A percentile compares a stretch with the other conserved stretches of the same genome.
Evolutionary conservation across 1,140 invertebrate species (phyloP).

Genomic region (Lepidotrigona ventralis): DNA sequence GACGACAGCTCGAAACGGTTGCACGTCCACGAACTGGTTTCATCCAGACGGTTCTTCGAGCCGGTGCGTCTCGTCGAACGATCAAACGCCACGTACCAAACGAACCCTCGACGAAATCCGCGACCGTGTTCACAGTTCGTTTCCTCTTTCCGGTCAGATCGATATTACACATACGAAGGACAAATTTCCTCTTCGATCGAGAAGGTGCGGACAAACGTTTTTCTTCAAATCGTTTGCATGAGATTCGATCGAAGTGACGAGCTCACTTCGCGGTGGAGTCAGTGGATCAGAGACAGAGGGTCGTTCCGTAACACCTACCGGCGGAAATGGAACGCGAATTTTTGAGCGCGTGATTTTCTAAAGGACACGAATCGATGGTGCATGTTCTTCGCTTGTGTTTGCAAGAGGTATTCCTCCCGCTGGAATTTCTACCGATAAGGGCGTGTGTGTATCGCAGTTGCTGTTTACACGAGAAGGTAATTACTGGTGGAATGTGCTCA

Average conservation of each 20-base stretch:
- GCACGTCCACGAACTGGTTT: not conserved
- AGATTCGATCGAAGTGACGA: not conserved
- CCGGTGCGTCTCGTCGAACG: not conserved
- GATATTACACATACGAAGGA: not conserved
- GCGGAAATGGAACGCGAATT: not conserved
- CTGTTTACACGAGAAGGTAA: slow-evolving; percentile 38
- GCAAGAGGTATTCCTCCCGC: not conserved
- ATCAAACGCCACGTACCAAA: no score
- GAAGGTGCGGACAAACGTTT: no score
- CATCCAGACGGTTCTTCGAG: no score
- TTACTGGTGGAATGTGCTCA: not conserved
- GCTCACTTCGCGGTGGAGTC: not conserved
- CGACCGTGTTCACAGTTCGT: not conserved
- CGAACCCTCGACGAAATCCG: not conserved
- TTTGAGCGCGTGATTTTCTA: not conserved
- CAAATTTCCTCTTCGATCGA: not conserved
- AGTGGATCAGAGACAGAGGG: not conserved
- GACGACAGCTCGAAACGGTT: not conserved
- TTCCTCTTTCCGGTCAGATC: not conserved
- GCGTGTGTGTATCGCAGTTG: not conserved
- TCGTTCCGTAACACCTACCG: not conserved
- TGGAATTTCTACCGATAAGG: not conserved
- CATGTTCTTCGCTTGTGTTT: not conserved
- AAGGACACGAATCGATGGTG: not conserved
- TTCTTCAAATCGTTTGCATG: not conserved